Percentiles rank a stretch among this genome's conserved stretches.
phyloP scores from a whole-genome alignment of 2,113 vertebrate species.

The Scortum barcoo region DNA sequence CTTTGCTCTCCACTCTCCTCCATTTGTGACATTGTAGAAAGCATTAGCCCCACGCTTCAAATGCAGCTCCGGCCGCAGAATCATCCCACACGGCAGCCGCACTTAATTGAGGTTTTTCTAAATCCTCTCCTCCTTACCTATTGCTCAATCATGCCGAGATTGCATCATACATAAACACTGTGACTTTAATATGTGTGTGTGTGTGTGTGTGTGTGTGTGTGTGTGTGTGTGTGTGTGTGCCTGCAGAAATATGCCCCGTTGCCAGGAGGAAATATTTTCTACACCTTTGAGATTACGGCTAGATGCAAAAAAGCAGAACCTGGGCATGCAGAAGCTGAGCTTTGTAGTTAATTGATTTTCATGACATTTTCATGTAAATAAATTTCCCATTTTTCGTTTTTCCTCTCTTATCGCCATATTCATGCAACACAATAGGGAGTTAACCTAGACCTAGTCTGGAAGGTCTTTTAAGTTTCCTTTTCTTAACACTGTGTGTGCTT shows the following conservation, averaged over 20 bases:
- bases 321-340: conserved; percentile 20
- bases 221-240: background rate
- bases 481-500: background rate
- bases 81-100: conserved; percentile 21
- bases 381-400: background rate
- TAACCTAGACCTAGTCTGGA: background rate
- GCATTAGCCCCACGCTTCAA: conserved; percentile 51
- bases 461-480: background rate
- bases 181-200: conserved; percentile 14
- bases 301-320: conserved; percentile 13
- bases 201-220: background rate
- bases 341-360: conserved; percentile 53
- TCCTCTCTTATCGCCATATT: conserved; percentile 29
- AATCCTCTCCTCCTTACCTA: conserved; percentile 56
- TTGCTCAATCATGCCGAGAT: conserved; percentile 65
- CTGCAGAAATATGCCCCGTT: conserved; percentile 19
- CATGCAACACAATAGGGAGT: conserved; percentile 4
- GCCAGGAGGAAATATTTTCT: conserved; percentile 35
- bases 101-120: conserved; percentile 68
- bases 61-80: conserved; percentile 40
- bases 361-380: conserved; percentile 53
- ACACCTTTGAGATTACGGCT: conserved; percentile 27
- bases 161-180: conserved; percentile 70
- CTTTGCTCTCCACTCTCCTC: conserved; percentile 48
- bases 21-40: conserved; percentile 64